Evolutionary conservation across 1,140 invertebrate genomes (phyloP).

Genomic region (Battus philenor): DNA sequence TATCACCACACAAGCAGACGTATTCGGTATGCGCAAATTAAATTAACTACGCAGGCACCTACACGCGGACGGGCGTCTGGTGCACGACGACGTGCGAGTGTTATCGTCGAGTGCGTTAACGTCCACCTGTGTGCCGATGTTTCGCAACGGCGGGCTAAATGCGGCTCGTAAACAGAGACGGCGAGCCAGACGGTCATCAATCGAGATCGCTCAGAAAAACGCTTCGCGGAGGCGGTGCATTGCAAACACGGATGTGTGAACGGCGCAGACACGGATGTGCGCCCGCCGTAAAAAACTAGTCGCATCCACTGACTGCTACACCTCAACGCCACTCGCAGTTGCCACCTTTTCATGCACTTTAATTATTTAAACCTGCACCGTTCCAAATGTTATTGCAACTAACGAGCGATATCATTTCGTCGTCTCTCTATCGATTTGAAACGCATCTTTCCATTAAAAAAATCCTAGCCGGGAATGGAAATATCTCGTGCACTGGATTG

Average conservation of each 20-base stretch:
- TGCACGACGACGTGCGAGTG: not conserved
- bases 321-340: not conserved
- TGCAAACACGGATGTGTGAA: conserved; percentile 65
- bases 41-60: conserved; percentile 5
- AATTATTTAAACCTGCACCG: no score
- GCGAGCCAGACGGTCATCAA: conserved; percentile 51
- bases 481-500: conserved; percentile 26
- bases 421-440: no score
- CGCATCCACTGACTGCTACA: conserved; percentile 33
- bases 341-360: not conserved
- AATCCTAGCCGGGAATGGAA: conserved; percentile 19
- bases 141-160: conserved; percentile 25
- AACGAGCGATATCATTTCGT: no score
- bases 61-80: not conserved
- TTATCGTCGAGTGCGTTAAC: conserved; percentile 1
- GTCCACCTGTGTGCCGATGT: not conserved
- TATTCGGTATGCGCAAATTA: conserved; percentile 10
- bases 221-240: conserved; percentile 40
- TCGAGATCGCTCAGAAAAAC: conserved; percentile 53
- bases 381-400: no score
- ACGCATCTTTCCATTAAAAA: conserved; percentile 1
- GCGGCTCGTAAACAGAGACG: conserved; percentile 44
- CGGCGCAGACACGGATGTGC: conserved; percentile 58
- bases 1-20: conserved; percentile 26
- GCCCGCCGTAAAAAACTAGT: conserved; percentile 34